Evolutionary conservation across 2,113 vertebrate species (phyloP), one percentile per base, ranked within the genome.

Genomic region (Sus scrofa): DNA sequence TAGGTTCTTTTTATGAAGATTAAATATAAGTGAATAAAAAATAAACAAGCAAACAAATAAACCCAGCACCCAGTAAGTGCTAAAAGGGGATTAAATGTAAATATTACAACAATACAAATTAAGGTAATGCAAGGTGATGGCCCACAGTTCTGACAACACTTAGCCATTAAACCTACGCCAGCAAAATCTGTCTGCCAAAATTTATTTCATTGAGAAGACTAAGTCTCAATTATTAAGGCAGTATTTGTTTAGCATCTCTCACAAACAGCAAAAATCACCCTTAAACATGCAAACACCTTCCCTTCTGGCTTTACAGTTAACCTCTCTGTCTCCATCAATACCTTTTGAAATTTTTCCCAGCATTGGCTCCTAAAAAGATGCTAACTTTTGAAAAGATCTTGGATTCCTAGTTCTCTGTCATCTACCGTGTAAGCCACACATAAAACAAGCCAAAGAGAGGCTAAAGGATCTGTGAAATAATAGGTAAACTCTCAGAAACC

Each of bases 401-500:
- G n/a, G 14, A 50, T 50, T 54, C 14, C 52, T 70, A 79, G 13
- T 2, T 85, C 39, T 0, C 0, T 79, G 22, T 93, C 34, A 71
- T 24, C 19, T 1, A 54, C 10, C 13, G 7, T 34, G 6, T 56
- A 78, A 0, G 0, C 1, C n/a, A 70, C 6, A 56, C 13, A 56
- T 85, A 89, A 90, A 74, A 95, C 15, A 56, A 89, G 52, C 16
- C 30, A 65, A 44, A 54, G 22, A 60, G 9, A 62, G 7, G 15
- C 30, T 79, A 44, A 84, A 70, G 7, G 19, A 27, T 39, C 19
- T 5, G 8, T 62, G 0, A 15, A 39, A 86, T 50, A 56, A 58
- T 19, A 89, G 18, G 2, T 70, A 26, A 84, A 77, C 3, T 63
- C n/a, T 65, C 65, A 79, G 39, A 90, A 90, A 32, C 3, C 7